Percentiles rank a stretch among this genome's conserved stretches.
Conservation (phyloP, 2,888 invertebrate genomes). For the Lottia scabra region DNA sequence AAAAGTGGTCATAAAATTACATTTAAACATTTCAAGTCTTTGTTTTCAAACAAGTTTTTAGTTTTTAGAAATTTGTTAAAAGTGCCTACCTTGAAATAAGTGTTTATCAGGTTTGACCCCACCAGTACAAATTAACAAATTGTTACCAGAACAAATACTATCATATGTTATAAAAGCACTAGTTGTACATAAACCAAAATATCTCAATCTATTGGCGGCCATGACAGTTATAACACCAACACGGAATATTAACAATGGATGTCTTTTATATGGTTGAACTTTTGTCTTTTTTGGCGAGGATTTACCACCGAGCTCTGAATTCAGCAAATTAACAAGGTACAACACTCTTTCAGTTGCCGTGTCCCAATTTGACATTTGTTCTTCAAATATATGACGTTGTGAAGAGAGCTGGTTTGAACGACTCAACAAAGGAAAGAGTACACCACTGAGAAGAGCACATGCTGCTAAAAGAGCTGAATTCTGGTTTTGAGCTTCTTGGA, state of each 20-base stretch:
- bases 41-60: too few species aligned
- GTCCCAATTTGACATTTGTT: conserved; percentile 55
- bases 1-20: not conserved
- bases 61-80: not conserved
- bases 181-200: conserved; percentile 41
- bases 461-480: conserved; percentile 54
- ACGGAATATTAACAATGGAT: conserved; percentile 56
- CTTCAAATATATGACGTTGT: conserved; percentile 58
- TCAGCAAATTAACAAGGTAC: conserved; percentile 47
- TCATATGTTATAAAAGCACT: conserved; percentile 58
- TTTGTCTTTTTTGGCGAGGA: conserved; percentile 37
- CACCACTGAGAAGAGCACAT: conserved; percentile 61
- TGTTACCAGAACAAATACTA: conserved; percentile 45
- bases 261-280: conserved; percentile 36
- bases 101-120: conserved; percentile 35
- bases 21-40: too few species aligned
- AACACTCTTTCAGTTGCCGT: conserved; percentile 53
- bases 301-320: conserved; percentile 43
- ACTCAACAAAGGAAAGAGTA: conserved; percentile 59
- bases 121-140: conserved; percentile 56
- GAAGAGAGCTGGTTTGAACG: conserved; percentile 47
- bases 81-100: conserved; percentile 29
- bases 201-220: conserved; percentile 59
- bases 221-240: conserved; percentile 58
- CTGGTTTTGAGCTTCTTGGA: conserved; percentile 48